These are phyloP conservation scores for Saturnia japonica DNA, from an alignment of 2,888 invertebrate species.

Conservation along the genomic window DNA sequence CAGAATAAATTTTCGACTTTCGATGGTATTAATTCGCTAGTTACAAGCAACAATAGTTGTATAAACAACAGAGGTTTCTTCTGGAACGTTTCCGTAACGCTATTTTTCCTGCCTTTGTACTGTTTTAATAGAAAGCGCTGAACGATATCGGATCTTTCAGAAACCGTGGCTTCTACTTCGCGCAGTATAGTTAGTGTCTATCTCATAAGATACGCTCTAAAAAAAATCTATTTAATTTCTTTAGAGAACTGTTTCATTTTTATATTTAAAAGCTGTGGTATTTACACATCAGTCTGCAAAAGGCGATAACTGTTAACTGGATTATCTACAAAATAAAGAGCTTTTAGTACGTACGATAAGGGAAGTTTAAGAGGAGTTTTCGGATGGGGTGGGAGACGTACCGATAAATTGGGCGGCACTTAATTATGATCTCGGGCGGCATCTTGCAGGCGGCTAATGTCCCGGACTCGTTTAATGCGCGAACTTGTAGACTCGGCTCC, in stretches of 20 bases:
- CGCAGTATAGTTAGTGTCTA: slow-evolving; percentile 44
- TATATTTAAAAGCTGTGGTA: slow-evolving; percentile 12
- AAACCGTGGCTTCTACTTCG: slow-evolving; percentile 37
- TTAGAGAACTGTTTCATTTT: background rate
- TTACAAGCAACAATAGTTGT: slow-evolving; percentile 64
- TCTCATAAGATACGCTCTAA: slow-evolving; percentile 26
- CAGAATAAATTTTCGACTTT: slow-evolving; percentile 33
- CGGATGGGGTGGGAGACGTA: slow-evolving; percentile 74
- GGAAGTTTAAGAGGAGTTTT: slow-evolving; percentile 79
- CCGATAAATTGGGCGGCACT: slow-evolving; percentile 82
- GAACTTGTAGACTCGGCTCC: slow-evolving; percentile 78
- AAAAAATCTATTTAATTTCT: background rate
- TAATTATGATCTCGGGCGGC: slow-evolving; percentile 82
- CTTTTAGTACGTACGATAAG: slow-evolving; percentile 78
- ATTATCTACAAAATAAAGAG: slow-evolving; percentile 81
- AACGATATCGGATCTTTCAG: slow-evolving; percentile 58
- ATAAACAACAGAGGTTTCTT: slow-evolving; percentile 65
- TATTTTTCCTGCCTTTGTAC: slow-evolving; percentile 63
- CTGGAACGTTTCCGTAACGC: slow-evolving; percentile 68
- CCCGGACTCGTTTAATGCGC: slow-evolving; percentile 81
- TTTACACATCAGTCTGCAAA: slow-evolving; percentile 44
- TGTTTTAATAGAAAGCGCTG: slow-evolving; percentile 64
- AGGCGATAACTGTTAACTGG: slow-evolving; percentile 68
- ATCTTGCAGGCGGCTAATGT: slow-evolving; percentile 81
- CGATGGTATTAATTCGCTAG: slow-evolving; percentile 52